These are phyloP conservation scores for Taenaris catops DNA, from an alignment of 2,888 invertebrate species.

Conservation along the genomic window DNA sequence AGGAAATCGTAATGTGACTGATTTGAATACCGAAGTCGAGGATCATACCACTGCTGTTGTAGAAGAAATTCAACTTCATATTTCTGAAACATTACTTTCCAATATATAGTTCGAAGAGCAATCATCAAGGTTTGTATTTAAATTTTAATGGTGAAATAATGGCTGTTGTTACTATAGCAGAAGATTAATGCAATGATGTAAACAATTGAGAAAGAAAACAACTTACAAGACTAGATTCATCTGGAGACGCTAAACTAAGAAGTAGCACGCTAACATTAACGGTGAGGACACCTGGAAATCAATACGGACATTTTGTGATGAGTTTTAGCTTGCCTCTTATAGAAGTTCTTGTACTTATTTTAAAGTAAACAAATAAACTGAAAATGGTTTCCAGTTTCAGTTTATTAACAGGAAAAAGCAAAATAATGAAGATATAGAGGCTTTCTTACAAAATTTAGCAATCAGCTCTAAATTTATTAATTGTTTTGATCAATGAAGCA, in stretches of 20 bases:
- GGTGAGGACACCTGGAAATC: conserved; percentile 90
- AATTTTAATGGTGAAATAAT: neutral
- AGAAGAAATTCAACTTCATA: conserved; percentile 97
- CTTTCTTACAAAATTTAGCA: conserved; percentile 12
- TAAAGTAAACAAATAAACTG: no score
- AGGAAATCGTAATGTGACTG: conserved; percentile 92
- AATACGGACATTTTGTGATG: conserved; percentile 17
- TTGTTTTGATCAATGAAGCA: conserved; percentile 13
- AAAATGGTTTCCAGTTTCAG: no score
- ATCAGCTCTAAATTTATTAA: conserved; percentile 10
- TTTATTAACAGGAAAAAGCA: conserved; percentile 9
- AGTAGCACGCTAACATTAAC: conserved; percentile 97
- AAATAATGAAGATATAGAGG: conserved; percentile 11
- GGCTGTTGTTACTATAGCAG: neutral
- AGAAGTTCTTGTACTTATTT: neutral
- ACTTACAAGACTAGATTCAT: conserved; percentile 97
- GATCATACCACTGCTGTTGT: conserved; percentile 96
- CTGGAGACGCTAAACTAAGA: conserved; percentile 96
- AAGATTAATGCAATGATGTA: conserved; percentile 12
- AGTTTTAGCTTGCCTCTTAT: conserved; percentile 11
- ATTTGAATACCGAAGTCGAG: conserved; percentile 92
- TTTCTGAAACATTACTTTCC: conserved; percentile 83
- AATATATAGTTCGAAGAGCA: neutral
- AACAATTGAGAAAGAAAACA: conserved; percentile 22
- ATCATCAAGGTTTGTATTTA: neutral